Evolutionary conservation across 2,797 vertebrate genomes (phyloP).

Genomic region (Intellagama lesueurii): DNA sequence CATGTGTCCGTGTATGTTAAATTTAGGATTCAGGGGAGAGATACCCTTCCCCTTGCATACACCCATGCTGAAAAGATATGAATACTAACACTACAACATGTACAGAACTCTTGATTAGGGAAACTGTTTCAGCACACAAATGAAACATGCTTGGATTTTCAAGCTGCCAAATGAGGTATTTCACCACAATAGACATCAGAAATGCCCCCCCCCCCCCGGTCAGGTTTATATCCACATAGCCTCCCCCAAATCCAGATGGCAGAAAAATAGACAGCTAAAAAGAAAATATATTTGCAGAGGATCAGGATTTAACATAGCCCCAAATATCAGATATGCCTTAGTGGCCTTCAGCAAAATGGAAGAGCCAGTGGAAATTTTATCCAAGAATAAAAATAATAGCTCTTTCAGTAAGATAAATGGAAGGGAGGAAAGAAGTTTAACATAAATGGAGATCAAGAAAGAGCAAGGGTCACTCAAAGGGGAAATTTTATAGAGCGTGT

Average conservation of each 20-base stretch:
- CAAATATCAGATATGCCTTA: not conserved
- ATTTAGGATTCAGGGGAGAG: too few species aligned
- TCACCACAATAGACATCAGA: not conserved
- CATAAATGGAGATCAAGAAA: constrained; percentile 43
- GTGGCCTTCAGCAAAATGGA: constrained; percentile 14
- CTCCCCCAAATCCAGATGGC: not conserved
- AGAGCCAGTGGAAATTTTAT: constrained; percentile 30
- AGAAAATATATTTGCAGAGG: not conserved
- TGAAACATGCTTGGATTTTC: not conserved
- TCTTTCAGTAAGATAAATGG: constrained; percentile 28
- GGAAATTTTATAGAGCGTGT: constrained; percentile 48
- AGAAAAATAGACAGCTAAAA: not conserved
- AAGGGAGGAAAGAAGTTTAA: constrained; percentile 36
- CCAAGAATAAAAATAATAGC: constrained; percentile 23
- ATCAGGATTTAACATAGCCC: constrained; percentile 5
- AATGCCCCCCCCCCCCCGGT: not conserved
- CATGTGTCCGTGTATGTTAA: too few species aligned
- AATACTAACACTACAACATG: not conserved
- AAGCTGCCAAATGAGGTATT: not conserved
- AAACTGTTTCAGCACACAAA: not conserved
- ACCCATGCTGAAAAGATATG: not conserved
- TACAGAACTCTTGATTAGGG: not conserved
- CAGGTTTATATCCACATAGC: not conserved
- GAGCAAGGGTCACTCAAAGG: constrained; percentile 23
- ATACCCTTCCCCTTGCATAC: too few species aligned